Evolutionary conservation across 2,888 invertebrate genomes (phyloP), one percentile per base, ranked within the genome.

Genomic region (Ormia ochracea): DNA sequence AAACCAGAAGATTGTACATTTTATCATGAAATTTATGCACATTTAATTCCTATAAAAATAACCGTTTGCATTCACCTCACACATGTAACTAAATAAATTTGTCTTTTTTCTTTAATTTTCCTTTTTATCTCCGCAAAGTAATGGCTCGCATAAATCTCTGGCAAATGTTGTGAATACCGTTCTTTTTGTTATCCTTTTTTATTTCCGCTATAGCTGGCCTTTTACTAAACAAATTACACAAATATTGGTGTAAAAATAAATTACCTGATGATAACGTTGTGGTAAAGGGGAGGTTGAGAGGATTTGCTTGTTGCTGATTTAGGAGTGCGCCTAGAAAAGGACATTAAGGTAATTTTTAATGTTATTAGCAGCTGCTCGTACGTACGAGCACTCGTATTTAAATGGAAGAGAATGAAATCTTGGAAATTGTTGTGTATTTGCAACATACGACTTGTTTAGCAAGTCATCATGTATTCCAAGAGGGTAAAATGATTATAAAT

Each of bases 71-170:
- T 5, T 43, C n/a, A 31, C 28, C 59, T 43, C 23, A 50, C 23
- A 41, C 41, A 41, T 17, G 38, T 9, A 45, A 4, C 0, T 36
- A 4, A 14, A 31, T 14, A 5, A 9, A 43, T 50, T 28, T 33
- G 31, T 12, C 6, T 31, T 12, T 50, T 17, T 52, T 43, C n/a
- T 38, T n/a, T 6, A n/a, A 2, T 38, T 38, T 41, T 41, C 14
- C 26, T 23, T 41, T 43, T 52, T 63, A 43, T 45, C 23, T 33
- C 36, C 45, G 19, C 38, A 26, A 45, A 19, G 54, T 73, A 73
- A 73, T 73, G 45, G 73, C 36, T 54, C 63, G 36, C 73, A 73
- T 73, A 73, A 73, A 73, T 73, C 73, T 45, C 65, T 56, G 9
- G 31, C 26, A 45, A 43, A 31, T 73, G 45, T 63, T 56, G 54